phyloP scores from a whole-genome alignment of 64 coral and sea anemone species.

The Stylophora pistillata region DNA sequence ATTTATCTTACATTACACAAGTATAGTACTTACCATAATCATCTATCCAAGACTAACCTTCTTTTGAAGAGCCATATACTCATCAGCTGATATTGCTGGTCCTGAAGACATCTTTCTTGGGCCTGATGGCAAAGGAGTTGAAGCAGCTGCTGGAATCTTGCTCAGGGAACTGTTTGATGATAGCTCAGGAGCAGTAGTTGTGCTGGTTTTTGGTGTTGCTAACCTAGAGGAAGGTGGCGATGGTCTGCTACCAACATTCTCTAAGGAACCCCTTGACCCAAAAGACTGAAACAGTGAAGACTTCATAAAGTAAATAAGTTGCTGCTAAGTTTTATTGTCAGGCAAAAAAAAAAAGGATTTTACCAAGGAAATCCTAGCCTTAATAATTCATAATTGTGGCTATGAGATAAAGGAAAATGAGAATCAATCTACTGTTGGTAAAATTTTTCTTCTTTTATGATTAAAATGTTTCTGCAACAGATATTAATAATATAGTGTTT shows the following conservation, averaged over 20 bases:
- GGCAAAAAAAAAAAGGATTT: no score
- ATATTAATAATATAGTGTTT: no score
- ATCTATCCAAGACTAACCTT: conserved; percentile 40
- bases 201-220: conserved; percentile 55
- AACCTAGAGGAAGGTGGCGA: conserved; percentile 60
- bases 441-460: no score
- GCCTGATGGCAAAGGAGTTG: background rate
- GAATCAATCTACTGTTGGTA: no score
- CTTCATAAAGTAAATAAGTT: background rate
- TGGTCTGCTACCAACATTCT: conserved; percentile 48
- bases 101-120: conserved; percentile 46
- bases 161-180: conserved; percentile 4
- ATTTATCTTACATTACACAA: no score
- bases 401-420: no score
- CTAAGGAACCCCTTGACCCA: conserved; percentile 90
- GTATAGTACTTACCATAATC: background rate
- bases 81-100: conserved; percentile 81
- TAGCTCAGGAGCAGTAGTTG: background rate
- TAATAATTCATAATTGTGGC: no score
- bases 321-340: no score
- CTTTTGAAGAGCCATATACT: conserved; percentile 78
- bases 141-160: background rate
- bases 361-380: no score
- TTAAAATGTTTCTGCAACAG: no score
- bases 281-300: conserved; percentile 51